A percentile compares a stretch with the other conserved stretches of the same genome.
Conservation (phyloP, 2,888 invertebrate genomes). For the Monoplex corrugatus region DNA sequence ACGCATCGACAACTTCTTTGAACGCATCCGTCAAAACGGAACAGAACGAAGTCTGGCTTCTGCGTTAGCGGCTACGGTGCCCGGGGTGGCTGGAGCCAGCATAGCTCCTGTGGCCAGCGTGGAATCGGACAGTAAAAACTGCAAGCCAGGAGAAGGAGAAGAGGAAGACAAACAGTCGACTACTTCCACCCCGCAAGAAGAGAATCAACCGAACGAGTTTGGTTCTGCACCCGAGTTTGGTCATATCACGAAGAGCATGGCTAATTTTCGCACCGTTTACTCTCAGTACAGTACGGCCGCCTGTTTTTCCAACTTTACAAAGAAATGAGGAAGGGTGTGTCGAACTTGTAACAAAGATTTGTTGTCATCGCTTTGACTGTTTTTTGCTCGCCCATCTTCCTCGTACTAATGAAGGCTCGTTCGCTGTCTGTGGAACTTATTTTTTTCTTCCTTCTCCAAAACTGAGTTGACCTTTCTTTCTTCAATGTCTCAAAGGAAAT, state of each 20-base stretch:
- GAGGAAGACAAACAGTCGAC: no score
- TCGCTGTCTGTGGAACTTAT: no score
- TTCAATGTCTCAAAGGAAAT: no score
- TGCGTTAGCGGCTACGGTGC: not conserved
- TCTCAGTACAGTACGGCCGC: not conserved
- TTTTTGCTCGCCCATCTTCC: no score
- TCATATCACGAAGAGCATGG: not conserved
- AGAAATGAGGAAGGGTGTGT: not conserved
- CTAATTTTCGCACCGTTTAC: not conserved
- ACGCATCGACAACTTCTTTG: not conserved
- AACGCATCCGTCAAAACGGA: not conserved
- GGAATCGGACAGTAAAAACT: no score
- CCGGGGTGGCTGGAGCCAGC: not conserved
- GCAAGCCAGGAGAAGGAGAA: not conserved
- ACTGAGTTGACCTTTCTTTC: no score
- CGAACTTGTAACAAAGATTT: not conserved
- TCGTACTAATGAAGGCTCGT: no score
- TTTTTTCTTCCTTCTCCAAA: no score
- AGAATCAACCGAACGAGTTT: not conserved
- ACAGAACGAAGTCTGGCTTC: not conserved
- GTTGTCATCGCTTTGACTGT: no score
- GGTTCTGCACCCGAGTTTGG: no score
- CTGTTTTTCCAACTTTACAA: not conserved
- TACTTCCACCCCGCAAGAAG: not conserved
- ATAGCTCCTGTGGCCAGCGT: not conserved